Base-by-base conservation (phyloP, 2,113 vertebrate species). In the Cyprinodon brontotheroides region DNA sequence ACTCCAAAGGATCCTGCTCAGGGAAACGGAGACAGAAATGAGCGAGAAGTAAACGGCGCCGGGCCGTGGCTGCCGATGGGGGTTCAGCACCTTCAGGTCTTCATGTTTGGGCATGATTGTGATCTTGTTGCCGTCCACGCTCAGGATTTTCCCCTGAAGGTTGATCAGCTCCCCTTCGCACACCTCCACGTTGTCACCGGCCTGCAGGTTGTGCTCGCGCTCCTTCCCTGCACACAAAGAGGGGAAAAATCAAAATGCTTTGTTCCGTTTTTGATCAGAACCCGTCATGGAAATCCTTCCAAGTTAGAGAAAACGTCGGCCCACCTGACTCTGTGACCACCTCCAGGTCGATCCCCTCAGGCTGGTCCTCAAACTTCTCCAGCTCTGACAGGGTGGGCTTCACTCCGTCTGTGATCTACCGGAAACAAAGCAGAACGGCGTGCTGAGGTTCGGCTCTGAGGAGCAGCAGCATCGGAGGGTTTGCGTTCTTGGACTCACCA, bases 41-140 rank as follows among this genome's bases (percentile, higher is more conserved):
- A 40, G 68, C 7, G 9, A 3, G 37, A 64, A 13, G 38, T 4
- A 36, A 14, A 12, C 22, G 41, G 15, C 2, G 41, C 61, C 14
- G 29, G 5, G 20, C 40, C 10, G 20, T 29, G 0, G 11, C 11
- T 41, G 3, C n/a, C 17, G 11, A 3, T n/a, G 12, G n/a, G 7
- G 4, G 17, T 11, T 65, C 61, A 14, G 38, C 70, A 98, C 97
- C 96, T 98, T 99, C 6, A 99, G 92, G 84, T 99, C 97, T 82
- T 99, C 97, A 0, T 99, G 97, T 62, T 96, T 98, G 81, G 97
- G 97, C 96, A 99, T 96, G 88, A 99, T 97, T 83, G 97, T 99
- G 93, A 99, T 96, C 87, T 98, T 99, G 93, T 96, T 98, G 48
- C 97, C 97, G 0, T 99, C 97, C 67, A 99, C 97, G 0, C 97